Base-by-base conservation (phyloP, 2,113 vertebrate species). In the Tonatia bakeri region DNA sequence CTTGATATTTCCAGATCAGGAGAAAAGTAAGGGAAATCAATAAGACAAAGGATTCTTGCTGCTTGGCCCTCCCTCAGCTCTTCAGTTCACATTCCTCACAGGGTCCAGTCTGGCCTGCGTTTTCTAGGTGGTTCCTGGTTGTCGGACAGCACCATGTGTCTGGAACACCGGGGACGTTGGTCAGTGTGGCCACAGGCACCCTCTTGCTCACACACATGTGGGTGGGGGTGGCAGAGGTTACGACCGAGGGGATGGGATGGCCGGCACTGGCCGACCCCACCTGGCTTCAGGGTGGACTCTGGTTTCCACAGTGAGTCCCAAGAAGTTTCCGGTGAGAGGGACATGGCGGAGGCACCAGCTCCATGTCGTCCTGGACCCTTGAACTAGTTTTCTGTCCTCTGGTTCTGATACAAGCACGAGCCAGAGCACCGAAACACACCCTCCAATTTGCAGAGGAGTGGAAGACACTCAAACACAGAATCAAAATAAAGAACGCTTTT, bases 401-500 rank as follows among this genome's bases (percentile, higher is more conserved):
- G 45, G 31, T 77, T 96, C 80, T 5, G 50, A 80, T 54, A 84
- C 83, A 93, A 79, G 79, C 56, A 40, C 92, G 92, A 91, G 77
- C 65, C 16, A 0, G 59, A 92, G 85, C 45, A 52, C 64, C n/a
- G 86, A 97, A 96, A 95, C 90, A 83, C 4, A 50, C 61, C 87
- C 91, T 94, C 93, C 87, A 54, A 43, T 97, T 96, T 96, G 28
- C 83, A 73, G 90, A 92, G 87, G 87, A 96, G 94, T 87, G 87
- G 92, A 95, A 96, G 80, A 64, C 87, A 73, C 93, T 97, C 90
- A 94, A 91, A 94, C 50, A 91, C 89, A 87, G 94, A 96, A 81
- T 94, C 70, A 97, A 97, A 97, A 97, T 97, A 95, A 92, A 93
- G 91, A 95, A 45, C 92, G 38, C 56, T 96, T 96, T 94, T 95